Percentiles rank a stretch among this genome's conserved stretches.
Conservation (phyloP, 2,888 invertebrate genomes). For the Xylota sylvarum region DNA sequence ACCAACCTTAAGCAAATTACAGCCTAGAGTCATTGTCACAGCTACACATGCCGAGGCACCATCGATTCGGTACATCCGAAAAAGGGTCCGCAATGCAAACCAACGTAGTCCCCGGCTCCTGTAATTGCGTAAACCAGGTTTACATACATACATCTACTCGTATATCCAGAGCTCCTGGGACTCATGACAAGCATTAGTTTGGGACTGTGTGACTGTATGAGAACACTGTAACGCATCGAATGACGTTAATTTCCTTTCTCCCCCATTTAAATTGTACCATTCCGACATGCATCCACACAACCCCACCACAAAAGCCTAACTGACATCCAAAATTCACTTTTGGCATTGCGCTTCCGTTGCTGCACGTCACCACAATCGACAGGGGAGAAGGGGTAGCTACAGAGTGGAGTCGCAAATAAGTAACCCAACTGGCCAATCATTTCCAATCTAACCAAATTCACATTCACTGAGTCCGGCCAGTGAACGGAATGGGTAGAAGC, state of each 20-base stretch:
- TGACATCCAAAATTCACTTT: slow-evolving; percentile 73
- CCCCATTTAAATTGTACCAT: slow-evolving; percentile 36
- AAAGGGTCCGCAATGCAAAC: slow-evolving; percentile 45
- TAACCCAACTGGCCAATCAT: slow-evolving; percentile 74
- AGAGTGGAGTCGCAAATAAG: slow-evolving; percentile 54
- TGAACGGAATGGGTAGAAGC: slow-evolving; percentile 18
- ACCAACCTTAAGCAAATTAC: slow-evolving; percentile 59
- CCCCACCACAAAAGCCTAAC: slow-evolving; percentile 61
- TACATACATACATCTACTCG: slow-evolving; percentile 1
- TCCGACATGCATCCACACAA: not conserved
- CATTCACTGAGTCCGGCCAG: slow-evolving; percentile 53
- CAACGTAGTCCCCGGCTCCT: slow-evolving; percentile 46
- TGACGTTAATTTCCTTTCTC: slow-evolving; percentile 69
- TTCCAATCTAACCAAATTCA: slow-evolving; percentile 70
- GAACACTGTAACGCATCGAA: slow-evolving; percentile 47
- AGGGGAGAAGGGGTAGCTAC: slow-evolving; percentile 17
- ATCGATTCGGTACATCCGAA: slow-evolving; percentile 31
- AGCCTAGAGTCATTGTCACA: slow-evolving; percentile 31
- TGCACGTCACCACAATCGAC: slow-evolving; percentile 63
- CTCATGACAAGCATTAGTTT: slow-evolving; percentile 44
- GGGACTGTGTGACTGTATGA: slow-evolving; percentile 22
- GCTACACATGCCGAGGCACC: slow-evolving; percentile 19
- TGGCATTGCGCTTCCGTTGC: slow-evolving; percentile 63
- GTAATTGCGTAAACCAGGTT: slow-evolving; percentile 56
- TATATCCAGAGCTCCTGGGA: slow-evolving; percentile 11